Evolutionary conservation across 2,888 invertebrate species (phyloP).

Genomic region (Spilarctia lutea): DNA sequence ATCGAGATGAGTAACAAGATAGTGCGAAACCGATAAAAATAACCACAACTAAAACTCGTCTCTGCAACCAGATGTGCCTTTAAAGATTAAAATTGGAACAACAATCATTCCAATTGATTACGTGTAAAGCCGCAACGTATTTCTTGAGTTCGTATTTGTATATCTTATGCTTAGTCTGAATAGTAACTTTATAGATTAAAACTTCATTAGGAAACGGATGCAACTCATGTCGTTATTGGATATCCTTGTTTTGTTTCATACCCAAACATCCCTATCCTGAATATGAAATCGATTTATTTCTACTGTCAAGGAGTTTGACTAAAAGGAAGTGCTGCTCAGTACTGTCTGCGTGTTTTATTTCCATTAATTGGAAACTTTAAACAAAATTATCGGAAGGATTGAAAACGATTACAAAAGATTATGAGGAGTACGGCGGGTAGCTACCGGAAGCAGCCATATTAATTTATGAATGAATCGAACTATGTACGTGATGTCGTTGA

Average conservation of each 20-base stretch:
- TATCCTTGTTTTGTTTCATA: conserved; percentile 46
- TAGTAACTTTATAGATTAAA: conserved; percentile 23
- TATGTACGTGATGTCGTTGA: conserved; percentile 67
- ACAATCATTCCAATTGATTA: conserved; percentile 7
- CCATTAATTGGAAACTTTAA: not conserved
- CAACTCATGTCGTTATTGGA: conserved; percentile 35
- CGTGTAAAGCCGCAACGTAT: conserved; percentile 13
- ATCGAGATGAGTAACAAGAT: conserved; percentile 6
- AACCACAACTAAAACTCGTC: conserved; percentile 6
- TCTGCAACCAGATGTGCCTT: conserved; percentile 18
- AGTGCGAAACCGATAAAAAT: conserved; percentile 15
- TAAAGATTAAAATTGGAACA: conserved; percentile 7
- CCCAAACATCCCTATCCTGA: conserved; percentile 44
- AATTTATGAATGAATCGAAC: conserved; percentile 73
- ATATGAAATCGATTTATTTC: conserved; percentile 30
- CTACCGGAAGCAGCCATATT: conserved; percentile 77
- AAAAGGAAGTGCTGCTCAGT: not conserved
- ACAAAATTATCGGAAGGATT: conserved; percentile 34
- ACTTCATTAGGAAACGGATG: conserved; percentile 36
- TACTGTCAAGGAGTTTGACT: not conserved
- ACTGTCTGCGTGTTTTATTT: not conserved
- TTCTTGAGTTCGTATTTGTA: conserved; percentile 13
- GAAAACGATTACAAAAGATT: conserved; percentile 49
- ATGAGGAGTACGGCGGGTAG: conserved; percentile 60
- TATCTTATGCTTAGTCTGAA: conserved; percentile 10